These are phyloP conservation scores for Catagonus wagneri DNA, from an alignment of 2,113 vertebrate species.

Conservation along the genomic window DNA sequence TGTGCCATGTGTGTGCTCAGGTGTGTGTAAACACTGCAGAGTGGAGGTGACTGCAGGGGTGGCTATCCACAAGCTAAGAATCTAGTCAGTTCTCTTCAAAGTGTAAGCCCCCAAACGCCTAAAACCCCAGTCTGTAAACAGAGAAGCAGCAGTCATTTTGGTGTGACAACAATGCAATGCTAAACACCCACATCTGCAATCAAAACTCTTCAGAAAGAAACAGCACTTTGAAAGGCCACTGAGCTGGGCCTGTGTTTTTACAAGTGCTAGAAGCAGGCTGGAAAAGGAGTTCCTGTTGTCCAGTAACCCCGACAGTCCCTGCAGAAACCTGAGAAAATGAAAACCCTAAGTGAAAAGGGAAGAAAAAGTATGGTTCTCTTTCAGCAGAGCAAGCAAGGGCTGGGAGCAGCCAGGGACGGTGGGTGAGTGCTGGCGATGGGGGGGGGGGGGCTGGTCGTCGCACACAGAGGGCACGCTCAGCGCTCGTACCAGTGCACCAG, in stretches of 20 bases:
- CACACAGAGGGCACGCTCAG: too few relatives aligned
- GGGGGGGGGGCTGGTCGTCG: not conserved
- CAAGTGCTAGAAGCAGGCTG: conserved; percentile 46
- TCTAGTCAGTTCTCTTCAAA: not conserved
- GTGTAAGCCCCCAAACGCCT: not conserved
- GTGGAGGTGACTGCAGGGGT: not conserved
- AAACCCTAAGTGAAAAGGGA: not conserved
- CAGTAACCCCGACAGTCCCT: not conserved
- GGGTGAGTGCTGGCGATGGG: not conserved
- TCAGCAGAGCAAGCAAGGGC: not conserved
- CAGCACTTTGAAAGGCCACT: not conserved
- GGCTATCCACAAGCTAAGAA: not conserved
- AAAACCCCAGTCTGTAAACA: not conserved
- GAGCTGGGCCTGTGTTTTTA: not conserved
- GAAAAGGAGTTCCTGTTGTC: conserved; percentile 11
- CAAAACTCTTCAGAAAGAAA: not conserved
- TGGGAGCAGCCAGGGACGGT: not conserved
- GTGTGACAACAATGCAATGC: not conserved
- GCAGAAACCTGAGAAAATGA: conserved; percentile 40
- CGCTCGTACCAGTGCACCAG: conserved; percentile 95
- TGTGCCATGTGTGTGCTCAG: not conserved
- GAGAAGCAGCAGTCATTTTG: not conserved
- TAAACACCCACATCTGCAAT: not conserved
- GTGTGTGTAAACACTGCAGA: not conserved
- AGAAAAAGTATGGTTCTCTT: not conserved